Percentiles rank a stretch among this genome's conserved stretches.
Evolutionary conservation across 30 jellyfish, hydroid and myxozoan species (phyloP).

Genomic region (Nemopilema nomurai): DNA sequence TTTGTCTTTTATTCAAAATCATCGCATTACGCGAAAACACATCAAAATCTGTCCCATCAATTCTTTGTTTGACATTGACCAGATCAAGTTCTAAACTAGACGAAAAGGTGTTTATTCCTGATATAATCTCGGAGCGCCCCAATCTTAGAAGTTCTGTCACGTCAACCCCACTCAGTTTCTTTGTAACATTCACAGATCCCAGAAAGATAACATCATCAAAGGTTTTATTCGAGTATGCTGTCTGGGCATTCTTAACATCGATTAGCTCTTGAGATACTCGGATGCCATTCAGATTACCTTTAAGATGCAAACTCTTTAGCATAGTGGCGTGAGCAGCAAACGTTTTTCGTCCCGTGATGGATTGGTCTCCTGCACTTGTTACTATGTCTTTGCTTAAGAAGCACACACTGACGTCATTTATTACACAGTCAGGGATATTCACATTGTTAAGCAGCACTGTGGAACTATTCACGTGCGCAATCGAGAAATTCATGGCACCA

Average conservation of each 20-base stretch:
- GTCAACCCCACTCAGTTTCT: conserved; percentile 56
- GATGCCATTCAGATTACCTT: conserved; percentile 28
- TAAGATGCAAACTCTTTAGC: background rate
- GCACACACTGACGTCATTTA: conserved; percentile 7
- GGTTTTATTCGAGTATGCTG: conserved; percentile 20
- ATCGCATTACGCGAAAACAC: conserved; percentile 41
- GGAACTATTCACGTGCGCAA: background rate
- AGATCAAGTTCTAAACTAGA: background rate
- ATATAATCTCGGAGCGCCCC: conserved; percentile 28
- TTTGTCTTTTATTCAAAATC: conserved; percentile 39
- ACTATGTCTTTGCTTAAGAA: conserved; percentile 34
- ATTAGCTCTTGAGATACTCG: conserved; percentile 45
- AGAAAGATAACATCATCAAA: conserved; percentile 35
- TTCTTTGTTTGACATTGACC: background rate
- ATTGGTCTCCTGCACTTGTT: conserved; percentile 27
- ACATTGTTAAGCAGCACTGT: background rate
- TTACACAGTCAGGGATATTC: background rate
- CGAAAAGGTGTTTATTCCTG: background rate
- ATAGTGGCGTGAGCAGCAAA: conserved; percentile 3
- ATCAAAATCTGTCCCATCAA: conserved; percentile 61
- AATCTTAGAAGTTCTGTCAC: conserved; percentile 37
- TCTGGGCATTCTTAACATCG: conserved; percentile 17
- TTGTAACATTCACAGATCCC: conserved; percentile 18
- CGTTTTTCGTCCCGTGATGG: conserved; percentile 45
- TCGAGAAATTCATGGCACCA: background rate